Evolutionary conservation across 2,888 invertebrate species (phyloP).

Genomic region (Coecobrya sp.): DNA sequence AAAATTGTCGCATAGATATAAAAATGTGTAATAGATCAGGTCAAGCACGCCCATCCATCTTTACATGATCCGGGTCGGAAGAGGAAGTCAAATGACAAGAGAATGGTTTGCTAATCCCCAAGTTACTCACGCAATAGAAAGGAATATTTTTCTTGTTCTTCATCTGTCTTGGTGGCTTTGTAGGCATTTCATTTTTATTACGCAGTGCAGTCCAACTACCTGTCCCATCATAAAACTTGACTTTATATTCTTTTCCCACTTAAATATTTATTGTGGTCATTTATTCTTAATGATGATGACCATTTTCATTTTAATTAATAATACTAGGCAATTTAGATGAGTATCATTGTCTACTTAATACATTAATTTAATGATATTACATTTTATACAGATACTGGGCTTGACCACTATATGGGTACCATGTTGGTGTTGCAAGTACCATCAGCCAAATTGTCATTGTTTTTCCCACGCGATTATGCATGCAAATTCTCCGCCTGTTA

Average conservation of each 20-base stretch:
- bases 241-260: background rate
- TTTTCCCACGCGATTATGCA: background rate
- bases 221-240: background rate
- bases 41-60: slow-evolving; percentile 17
- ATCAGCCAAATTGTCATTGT: background rate
- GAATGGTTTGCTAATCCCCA: background rate
- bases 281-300: background rate
- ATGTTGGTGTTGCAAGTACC: too few relatives aligned
- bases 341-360: background rate
- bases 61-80: background rate
- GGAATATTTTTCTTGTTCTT: too few relatives aligned
- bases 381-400: too few relatives aligned
- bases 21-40: background rate
- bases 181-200: too few relatives aligned
- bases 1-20: background rate
- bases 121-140: background rate
- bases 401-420: too few relatives aligned
- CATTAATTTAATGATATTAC: too few relatives aligned
- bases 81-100: background rate
- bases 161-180: too few relatives aligned
- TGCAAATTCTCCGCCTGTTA: background rate
- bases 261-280: background rate
- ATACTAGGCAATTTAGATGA: background rate
- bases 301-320: background rate
- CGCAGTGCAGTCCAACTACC: too few relatives aligned